A percentile compares a stretch with the other conserved stretches of the same genome.
Conservation (phyloP, 2,888 invertebrate species). For the Drosophila niveifrons region DNA sequence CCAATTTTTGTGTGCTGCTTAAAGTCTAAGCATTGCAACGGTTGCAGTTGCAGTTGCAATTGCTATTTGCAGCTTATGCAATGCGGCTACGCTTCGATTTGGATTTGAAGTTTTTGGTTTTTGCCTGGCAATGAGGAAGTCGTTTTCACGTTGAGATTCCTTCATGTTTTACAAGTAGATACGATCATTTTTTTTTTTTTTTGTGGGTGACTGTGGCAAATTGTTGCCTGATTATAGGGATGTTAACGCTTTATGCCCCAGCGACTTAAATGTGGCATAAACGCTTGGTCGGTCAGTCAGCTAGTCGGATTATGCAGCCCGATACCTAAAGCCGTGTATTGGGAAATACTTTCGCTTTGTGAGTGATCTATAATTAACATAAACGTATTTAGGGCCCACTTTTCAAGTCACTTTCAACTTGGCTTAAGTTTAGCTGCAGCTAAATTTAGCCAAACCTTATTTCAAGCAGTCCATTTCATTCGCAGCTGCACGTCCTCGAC, state of each 20-base stretch:
- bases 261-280: conserved; percentile 56
- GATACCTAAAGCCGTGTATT: conserved; percentile 11
- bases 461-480: background rate
- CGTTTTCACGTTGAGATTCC: conserved; percentile 12
- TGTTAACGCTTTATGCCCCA: conserved; percentile 49
- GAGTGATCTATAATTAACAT: conserved; percentile 12
- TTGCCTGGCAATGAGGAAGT: conserved; percentile 68
- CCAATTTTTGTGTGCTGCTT: conserved; percentile 39
- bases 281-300: conserved; percentile 17
- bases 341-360: conserved; percentile 31
- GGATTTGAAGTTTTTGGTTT: conserved; percentile 13
- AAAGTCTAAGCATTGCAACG: conserved; percentile 37
- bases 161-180: conserved; percentile 4
- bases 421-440: background rate
- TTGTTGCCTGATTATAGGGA: conserved; percentile 68
- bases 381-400: background rate
- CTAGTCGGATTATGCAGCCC: conserved; percentile 11
- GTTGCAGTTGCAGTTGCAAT: conserved; percentile 42
- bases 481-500: conserved; percentile 63
- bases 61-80: conserved; percentile 60
- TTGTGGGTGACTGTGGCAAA: conserved; percentile 77
- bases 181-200: conserved; percentile 57
- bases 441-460: conserved; percentile 6
- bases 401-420: background rate
- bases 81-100: conserved; percentile 45